phyloP scores from a whole-genome alignment of 2,888 invertebrate genomes.

The Metellina segmentata region DNA sequence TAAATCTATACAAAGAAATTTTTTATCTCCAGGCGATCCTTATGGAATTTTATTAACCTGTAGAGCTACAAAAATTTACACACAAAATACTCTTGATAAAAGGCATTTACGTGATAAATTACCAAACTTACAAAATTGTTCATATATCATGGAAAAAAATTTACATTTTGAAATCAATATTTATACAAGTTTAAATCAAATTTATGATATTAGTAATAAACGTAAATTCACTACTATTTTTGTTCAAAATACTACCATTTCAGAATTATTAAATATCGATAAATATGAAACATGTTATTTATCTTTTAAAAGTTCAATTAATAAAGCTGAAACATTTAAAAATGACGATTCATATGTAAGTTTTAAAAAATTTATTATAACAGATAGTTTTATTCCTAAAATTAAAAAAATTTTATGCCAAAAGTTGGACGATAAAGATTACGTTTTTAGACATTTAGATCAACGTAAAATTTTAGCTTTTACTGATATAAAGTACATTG shows the following conservation, averaged over 20 bases:
- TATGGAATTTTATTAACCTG: conserved; percentile 37
- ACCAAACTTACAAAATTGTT: neutral
- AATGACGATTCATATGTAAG: neutral
- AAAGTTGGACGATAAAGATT: conserved; percentile 27
- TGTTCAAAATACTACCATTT: neutral
- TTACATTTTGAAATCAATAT: conserved; percentile 42
- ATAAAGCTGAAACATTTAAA: conserved; percentile 19
- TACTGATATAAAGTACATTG: conserved; percentile 27
- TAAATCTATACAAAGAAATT: conserved; percentile 15
- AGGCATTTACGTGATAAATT: conserved; percentile 35
- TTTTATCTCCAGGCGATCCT: conserved; percentile 5
- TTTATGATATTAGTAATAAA: conserved; percentile 40
- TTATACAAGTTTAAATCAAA: conserved; percentile 12
- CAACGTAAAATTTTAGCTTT: conserved; percentile 28
- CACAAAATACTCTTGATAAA: conserved; percentile 40
- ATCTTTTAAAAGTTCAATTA: neutral
- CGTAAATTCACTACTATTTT: conserved; percentile 44
- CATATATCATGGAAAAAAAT: conserved; percentile 22
- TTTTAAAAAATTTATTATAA: conserved; percentile 33
- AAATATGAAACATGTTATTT: conserved; percentile 28
- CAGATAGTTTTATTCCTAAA: conserved; percentile 10
- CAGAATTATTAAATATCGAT: conserved; percentile 6
- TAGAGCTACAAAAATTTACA: conserved; percentile 23
- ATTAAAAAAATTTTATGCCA: conserved; percentile 18
- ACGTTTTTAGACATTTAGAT: conserved; percentile 26